phyloP scores from a whole-genome alignment of 1,140 invertebrate species.

The Cardiocondyla obscurior region DNA sequence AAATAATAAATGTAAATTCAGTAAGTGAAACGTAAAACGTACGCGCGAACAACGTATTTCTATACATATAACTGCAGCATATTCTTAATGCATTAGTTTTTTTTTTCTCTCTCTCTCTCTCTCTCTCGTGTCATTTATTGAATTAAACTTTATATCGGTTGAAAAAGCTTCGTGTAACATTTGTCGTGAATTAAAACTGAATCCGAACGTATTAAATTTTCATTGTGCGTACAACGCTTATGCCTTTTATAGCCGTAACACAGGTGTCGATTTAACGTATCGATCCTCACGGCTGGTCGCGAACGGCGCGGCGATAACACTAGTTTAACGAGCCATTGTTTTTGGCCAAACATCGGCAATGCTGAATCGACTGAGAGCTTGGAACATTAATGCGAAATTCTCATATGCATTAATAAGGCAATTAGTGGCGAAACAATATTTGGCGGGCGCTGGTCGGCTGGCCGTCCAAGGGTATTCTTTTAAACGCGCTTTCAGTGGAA shows the following conservation, averaged over 20 bases:
- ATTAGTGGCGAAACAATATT: slow-evolving; percentile 77
- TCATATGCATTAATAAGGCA: slow-evolving; percentile 79
- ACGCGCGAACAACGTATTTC: not conserved
- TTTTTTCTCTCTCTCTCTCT: too few relatives aligned
- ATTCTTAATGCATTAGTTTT: not conserved
- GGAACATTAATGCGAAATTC: slow-evolving; percentile 75
- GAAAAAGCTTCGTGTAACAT: not conserved
- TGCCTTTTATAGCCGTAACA: slow-evolving; percentile 37
- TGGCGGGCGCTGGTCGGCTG: slow-evolving; percentile 48
- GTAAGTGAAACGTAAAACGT: not conserved
- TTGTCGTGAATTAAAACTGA: not conserved
- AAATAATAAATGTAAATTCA: not conserved
- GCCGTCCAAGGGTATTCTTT: slow-evolving; percentile 38
- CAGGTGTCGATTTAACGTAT: slow-evolving; percentile 65
- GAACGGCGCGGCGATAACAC: slow-evolving; percentile 47
- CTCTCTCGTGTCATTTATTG: too few relatives aligned
- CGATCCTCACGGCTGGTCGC: slow-evolving; percentile 46
- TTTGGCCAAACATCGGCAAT: slow-evolving; percentile 45
- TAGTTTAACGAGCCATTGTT: slow-evolving; percentile 59
- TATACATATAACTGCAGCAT: not conserved
- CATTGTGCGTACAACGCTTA: not conserved
- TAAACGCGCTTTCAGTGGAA: slow-evolving; percentile 27
- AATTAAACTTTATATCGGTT: not conserved
- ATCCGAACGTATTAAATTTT: not conserved
- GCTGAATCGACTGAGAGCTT: slow-evolving; percentile 12